Evolutionary conservation across 2,888 invertebrate genomes (phyloP).

Genomic region (Apotomis capreana): DNA sequence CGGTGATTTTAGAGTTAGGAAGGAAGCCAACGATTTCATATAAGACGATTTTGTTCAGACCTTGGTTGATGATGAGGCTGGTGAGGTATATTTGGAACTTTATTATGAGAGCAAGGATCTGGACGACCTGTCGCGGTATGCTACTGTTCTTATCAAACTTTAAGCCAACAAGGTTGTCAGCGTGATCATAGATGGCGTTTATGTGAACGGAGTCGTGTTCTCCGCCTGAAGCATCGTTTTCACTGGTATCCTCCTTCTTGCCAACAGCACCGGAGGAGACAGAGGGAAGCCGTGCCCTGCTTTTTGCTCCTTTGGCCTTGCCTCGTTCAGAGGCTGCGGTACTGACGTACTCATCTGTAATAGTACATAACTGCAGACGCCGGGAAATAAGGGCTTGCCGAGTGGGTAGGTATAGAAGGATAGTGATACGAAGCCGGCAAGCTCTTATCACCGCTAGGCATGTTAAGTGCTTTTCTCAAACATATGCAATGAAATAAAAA

Average conservation of each 20-base stretch:
- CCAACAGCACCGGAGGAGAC: slow-evolving; percentile 40
- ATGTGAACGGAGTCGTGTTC: slow-evolving; percentile 30
- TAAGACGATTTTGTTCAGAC: slow-evolving; percentile 50
- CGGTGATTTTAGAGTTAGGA: slow-evolving; percentile 56
- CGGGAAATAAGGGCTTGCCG: too few species aligned
- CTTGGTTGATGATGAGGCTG: slow-evolving; percentile 55
- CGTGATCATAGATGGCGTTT: slow-evolving; percentile 51
- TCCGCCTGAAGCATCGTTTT: background rate
- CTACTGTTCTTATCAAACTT: slow-evolving; percentile 54
- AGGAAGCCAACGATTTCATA: slow-evolving; percentile 61
- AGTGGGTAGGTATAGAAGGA: too few species aligned
- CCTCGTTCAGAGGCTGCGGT: slow-evolving; percentile 44
- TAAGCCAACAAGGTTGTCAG: slow-evolving; percentile 54
- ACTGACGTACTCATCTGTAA: slow-evolving; percentile 55
- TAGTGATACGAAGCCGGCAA: too few species aligned
- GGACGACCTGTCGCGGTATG: slow-evolving; percentile 56
- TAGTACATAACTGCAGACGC: too few species aligned
- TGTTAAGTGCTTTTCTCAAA: too few species aligned
- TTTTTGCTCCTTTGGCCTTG: slow-evolving; percentile 47
- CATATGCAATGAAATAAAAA: too few species aligned
- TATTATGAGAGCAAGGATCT: slow-evolving; percentile 56
- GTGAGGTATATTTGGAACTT: slow-evolving; percentile 53
- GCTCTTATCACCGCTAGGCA: too few species aligned
- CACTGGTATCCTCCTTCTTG: slow-evolving; percentile 42
- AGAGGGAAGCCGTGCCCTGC: slow-evolving; percentile 42